Evolutionary conservation across 2,888 invertebrate genomes (phyloP).

Genomic region (Tinea trinotella): DNA sequence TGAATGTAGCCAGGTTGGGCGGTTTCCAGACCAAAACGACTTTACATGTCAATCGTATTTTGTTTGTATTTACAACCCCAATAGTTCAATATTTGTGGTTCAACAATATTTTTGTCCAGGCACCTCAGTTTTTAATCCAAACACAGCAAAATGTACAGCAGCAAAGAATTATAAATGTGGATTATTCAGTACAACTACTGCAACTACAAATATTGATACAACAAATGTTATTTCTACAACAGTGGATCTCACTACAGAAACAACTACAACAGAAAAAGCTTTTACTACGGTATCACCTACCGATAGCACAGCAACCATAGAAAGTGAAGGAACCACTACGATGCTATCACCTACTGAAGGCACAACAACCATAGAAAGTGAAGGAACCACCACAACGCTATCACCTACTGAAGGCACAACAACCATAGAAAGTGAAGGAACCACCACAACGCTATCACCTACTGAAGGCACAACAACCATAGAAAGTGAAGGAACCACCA

Average conservation of each 20-base stretch:
- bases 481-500: too few relatives aligned
- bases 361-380: too few relatives aligned
- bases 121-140: constrained; percentile 25
- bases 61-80: constrained; percentile 38
- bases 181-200: not conserved
- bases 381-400: too few relatives aligned
- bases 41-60: constrained; percentile 48
- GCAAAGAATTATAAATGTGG: not conserved
- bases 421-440: too few relatives aligned
- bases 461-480: too few relatives aligned
- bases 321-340: too few relatives aligned
- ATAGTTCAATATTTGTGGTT: constrained; percentile 20
- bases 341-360: too few relatives aligned
- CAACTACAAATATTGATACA: not conserved
- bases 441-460: too few relatives aligned
- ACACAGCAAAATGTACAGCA: constrained; percentile 21
- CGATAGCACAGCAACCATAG: too few relatives aligned
- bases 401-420: too few relatives aligned
- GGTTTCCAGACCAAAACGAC: constrained; percentile 43
- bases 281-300: too few relatives aligned
- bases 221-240: not conserved
- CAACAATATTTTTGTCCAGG: constrained; percentile 24
- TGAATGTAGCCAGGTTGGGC: constrained; percentile 40
- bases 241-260: constrained; percentile 1
- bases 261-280: too few relatives aligned